A percentile compares a stretch with the other conserved stretches of the same genome.
Conservation (phyloP, 2,113 vertebrate species). For the Anhinga anhinga region DNA sequence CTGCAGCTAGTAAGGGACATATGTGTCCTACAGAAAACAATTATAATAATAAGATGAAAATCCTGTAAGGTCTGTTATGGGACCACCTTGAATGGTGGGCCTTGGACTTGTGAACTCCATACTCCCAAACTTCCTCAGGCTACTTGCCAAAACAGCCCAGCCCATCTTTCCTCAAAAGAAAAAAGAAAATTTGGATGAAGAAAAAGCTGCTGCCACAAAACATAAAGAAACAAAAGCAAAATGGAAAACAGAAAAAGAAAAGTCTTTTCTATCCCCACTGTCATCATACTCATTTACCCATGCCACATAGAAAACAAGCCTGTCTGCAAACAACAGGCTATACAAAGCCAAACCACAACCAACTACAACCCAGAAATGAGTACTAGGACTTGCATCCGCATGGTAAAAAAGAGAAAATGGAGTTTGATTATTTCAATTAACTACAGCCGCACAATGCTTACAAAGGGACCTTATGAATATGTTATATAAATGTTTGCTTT, state of each 20-base stretch:
- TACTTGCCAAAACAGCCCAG: neutral
- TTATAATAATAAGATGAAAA: neutral
- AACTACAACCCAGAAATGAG: constrained; percentile 10
- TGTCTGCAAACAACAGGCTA: constrained; percentile 29
- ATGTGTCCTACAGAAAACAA: neutral
- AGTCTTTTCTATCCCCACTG: neutral
- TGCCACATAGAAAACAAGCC: neutral
- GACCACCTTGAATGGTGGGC: neutral
- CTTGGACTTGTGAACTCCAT: neutral
- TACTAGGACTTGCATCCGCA: neutral
- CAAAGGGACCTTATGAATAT: neutral
- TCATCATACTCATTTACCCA: neutral
- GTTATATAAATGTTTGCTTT: constrained; percentile 37
- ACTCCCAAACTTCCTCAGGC: neutral
- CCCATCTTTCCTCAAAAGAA: neutral
- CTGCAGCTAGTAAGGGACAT: neutral
- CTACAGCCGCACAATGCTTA: neutral
- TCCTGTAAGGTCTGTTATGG: neutral
- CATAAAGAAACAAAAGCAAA: constrained; percentile 6
- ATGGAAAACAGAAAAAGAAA: neutral
- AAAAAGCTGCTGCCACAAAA: neutral
- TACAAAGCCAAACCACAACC: constrained; percentile 33
- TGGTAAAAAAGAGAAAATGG: constrained; percentile 3
- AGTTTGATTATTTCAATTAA: constrained; percentile 44
- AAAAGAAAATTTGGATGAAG: neutral